phyloP scores from a whole-genome alignment of 2,113 vertebrate species.

The Takifugu flavidus region DNA sequence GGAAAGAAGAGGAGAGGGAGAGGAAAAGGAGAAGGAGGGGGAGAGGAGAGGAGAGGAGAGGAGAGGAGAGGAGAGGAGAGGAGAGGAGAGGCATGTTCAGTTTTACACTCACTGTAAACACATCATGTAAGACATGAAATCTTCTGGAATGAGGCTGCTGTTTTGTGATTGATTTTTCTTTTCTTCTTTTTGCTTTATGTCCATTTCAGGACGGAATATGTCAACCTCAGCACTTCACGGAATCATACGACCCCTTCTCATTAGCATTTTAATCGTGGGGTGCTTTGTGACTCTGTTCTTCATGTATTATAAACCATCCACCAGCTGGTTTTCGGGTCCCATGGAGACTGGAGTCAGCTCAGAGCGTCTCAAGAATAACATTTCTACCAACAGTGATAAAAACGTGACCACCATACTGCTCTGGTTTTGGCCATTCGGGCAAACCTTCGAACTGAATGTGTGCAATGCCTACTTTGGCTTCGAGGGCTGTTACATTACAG shows the following conservation, averaged over 20 bases:
- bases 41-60: no score
- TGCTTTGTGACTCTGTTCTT: constrained; percentile 93
- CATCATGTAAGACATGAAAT: no score
- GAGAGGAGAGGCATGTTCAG: no score
- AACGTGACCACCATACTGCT: constrained; percentile 90
- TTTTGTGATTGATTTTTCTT: not conserved
- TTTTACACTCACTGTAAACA: no score
- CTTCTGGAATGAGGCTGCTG: not conserved
- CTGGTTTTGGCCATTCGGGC: constrained; percentile 97
- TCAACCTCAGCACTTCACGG: constrained; percentile 89
- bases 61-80: no score
- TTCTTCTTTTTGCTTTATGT: constrained; percentile 11
- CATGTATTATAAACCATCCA: constrained; percentile 95
- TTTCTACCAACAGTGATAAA: constrained; percentile 83
- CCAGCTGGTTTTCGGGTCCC: constrained; percentile 87
- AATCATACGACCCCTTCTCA: constrained; percentile 91
- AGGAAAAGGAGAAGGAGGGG: no score
- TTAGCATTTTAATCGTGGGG: constrained; percentile 86
- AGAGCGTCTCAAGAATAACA: constrained; percentile 86
- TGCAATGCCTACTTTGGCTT: constrained; percentile 91
- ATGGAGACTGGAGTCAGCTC: constrained; percentile 88
- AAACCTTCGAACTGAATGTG: constrained; percentile 86
- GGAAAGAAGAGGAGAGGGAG: no score
- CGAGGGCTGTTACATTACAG: constrained; percentile 89
- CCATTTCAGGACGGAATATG: constrained; percentile 89